These are phyloP conservation scores for Semibalanus balanoides DNA, from an alignment of 1,140 invertebrate species.

Conservation along the genomic window DNA sequence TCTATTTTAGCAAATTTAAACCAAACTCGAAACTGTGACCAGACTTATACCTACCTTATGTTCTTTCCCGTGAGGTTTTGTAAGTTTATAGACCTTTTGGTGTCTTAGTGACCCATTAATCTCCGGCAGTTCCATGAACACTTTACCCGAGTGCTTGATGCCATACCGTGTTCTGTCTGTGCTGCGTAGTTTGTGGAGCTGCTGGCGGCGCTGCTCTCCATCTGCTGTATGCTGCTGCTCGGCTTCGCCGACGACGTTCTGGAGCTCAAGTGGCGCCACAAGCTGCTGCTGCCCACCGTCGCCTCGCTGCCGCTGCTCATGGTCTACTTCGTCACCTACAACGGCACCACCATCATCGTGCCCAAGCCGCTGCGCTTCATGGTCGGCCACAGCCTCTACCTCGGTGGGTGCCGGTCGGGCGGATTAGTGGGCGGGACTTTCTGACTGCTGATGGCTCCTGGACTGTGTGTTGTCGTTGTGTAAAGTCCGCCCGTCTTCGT, in stretches of 20 bases:
- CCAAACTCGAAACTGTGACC: no score
- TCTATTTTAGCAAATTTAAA: no score
- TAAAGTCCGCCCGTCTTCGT: no score
- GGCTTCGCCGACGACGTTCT: conserved; percentile 98
- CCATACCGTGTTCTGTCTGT: no score
- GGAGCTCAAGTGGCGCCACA: conserved; percentile 73
- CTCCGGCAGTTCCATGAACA: no score
- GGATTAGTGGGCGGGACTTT: no score
- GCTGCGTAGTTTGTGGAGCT: conserved; percentile 71
- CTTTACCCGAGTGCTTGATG: no score
- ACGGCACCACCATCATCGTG: conserved; percentile 84
- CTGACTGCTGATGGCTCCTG: no score
- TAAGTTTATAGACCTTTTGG: no score
- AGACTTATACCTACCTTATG: neutral
- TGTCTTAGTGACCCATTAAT: no score
- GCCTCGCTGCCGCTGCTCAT: conserved; percentile 91
- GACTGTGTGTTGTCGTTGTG: no score
- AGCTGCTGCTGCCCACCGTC: conserved; percentile 87
- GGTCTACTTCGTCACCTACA: conserved; percentile 95
- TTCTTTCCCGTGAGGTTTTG: neutral
- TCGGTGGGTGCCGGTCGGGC: conserved; percentile 14
- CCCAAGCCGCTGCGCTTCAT: conserved; percentile 68
- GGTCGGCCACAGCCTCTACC: conserved; percentile 28
- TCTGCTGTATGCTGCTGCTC: conserved; percentile 94
- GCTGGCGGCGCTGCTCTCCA: conserved; percentile 77